These are phyloP conservation scores for Leucania comma DNA, from an alignment of 2,888 invertebrate species.

Conservation along the genomic window DNA sequence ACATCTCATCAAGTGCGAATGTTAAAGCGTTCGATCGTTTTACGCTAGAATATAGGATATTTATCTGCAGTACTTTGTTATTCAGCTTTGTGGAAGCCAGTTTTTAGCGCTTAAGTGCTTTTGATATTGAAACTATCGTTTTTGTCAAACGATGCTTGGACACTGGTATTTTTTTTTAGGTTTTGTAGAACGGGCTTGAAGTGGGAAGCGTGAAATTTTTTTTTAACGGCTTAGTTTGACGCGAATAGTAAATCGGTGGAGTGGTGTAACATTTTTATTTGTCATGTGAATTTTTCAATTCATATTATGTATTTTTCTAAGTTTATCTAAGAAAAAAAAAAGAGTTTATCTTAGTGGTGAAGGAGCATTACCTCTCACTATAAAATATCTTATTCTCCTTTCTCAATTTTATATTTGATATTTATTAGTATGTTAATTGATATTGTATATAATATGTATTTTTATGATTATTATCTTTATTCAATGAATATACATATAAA, in stretches of 20 bases:
- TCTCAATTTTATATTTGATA: too few species aligned
- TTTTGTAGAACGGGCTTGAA: conserved; percentile 12
- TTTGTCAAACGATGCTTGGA: conserved; percentile 43
- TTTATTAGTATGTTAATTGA: too few species aligned
- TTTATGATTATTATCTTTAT: too few species aligned
- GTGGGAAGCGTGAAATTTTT: conserved; percentile 40
- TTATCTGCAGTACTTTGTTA: conserved; percentile 40
- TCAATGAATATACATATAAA: too few species aligned
- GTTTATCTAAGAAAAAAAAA: too few species aligned
- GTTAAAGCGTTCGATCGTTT: conserved; percentile 46
- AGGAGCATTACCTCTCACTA: too few species aligned
- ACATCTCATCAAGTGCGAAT: conserved; percentile 44
- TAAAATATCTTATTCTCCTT: too few species aligned
- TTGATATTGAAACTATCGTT: conserved; percentile 54
- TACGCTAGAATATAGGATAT: conserved; percentile 24
- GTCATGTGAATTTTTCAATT: too few species aligned
- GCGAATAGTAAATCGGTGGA: conserved; percentile 15
- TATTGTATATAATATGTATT: too few species aligned
- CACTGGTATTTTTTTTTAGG: conserved; percentile 36
- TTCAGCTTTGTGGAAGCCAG: conserved; percentile 35
- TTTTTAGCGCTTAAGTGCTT: conserved; percentile 55
- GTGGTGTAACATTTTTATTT: background rate
- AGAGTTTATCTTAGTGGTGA: too few species aligned
- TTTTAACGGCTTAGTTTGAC: conserved; percentile 23
- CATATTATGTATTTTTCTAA: too few species aligned